phyloP scores from a whole-genome alignment of 2,113 vertebrate species.

The Gnathonemus longibarbis region DNA sequence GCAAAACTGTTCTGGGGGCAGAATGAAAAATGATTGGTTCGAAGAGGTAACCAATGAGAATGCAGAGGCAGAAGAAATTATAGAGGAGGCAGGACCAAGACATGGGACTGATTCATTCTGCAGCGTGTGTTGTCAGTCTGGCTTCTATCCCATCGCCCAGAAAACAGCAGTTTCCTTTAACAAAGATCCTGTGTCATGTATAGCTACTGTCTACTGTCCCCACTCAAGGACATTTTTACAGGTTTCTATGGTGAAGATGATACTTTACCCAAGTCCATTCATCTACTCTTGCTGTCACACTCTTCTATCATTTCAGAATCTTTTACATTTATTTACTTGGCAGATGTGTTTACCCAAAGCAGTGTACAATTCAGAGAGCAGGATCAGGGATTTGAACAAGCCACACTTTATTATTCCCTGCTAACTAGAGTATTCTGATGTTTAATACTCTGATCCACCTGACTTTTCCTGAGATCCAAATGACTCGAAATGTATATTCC shows the following conservation, averaged over 20 bases:
- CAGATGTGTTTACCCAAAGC: not conserved
- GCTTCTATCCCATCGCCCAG: no score
- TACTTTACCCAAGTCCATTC: not conserved
- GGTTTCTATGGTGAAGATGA: not conserved
- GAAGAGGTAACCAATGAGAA: no score
- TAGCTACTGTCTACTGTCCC: not conserved
- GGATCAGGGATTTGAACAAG: not conserved
- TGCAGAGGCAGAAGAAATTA: no score
- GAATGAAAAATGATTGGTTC: no score
- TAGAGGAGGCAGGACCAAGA: no score
- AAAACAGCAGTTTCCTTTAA: not conserved
- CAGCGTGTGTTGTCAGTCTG: not conserved
- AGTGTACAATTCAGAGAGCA: not conserved
- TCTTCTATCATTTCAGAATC: not conserved
- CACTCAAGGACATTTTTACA: not conserved
- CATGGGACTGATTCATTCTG: not conserved
- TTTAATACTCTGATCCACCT: not conserved
- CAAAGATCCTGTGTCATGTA: not conserved
- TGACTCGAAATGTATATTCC: not conserved
- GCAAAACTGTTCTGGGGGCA: no score
- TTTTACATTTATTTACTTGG: not conserved
- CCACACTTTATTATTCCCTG: not conserved
- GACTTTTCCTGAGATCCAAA: not conserved
- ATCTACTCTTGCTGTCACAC: not conserved
- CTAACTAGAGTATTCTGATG: not conserved